Evolutionary conservation across 2,888 invertebrate species (phyloP).

Genomic region (Exocentrus adspersus): DNA sequence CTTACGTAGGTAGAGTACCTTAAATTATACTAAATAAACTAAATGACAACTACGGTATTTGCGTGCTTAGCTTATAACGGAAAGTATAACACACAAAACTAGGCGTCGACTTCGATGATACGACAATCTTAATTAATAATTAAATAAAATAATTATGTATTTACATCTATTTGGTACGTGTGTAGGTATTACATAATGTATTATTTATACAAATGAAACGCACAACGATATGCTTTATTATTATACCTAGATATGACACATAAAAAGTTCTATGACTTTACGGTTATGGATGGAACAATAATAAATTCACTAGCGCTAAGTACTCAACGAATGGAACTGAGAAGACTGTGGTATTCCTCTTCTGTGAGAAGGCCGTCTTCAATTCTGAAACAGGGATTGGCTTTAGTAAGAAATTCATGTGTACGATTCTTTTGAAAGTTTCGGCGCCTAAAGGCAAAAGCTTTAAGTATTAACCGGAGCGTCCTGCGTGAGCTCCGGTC

Average conservation of each 20-base stretch:
- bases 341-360: conserved; percentile 56
- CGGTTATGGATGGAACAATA: conserved; percentile 43
- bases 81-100: conserved; percentile 4
- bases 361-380: conserved; percentile 52
- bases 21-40: conserved; percentile 23
- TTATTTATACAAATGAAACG: conserved; percentile 22
- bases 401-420: too few relatives aligned
- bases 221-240: conserved; percentile 19
- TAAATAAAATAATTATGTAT: conserved; percentile 24
- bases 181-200: conserved; percentile 22
- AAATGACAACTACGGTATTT: background rate
- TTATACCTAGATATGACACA: conserved; percentile 21
- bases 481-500: conserved; percentile 7
- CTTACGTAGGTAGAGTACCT: too few relatives aligned
- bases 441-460: background rate
- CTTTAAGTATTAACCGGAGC: conserved; percentile 7
- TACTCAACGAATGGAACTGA: conserved; percentile 51
- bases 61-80: conserved; percentile 6
- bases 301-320: conserved; percentile 40
- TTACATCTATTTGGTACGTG: conserved; percentile 40
- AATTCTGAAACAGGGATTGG: conserved; percentile 43
- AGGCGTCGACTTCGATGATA: conserved; percentile 2
- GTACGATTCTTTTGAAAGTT: too few relatives aligned
- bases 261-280: conserved; percentile 22
- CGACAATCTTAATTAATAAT: background rate